phyloP scores from a whole-genome alignment of 2,113 vertebrate genomes.

The Corydoras sp. region DNA sequence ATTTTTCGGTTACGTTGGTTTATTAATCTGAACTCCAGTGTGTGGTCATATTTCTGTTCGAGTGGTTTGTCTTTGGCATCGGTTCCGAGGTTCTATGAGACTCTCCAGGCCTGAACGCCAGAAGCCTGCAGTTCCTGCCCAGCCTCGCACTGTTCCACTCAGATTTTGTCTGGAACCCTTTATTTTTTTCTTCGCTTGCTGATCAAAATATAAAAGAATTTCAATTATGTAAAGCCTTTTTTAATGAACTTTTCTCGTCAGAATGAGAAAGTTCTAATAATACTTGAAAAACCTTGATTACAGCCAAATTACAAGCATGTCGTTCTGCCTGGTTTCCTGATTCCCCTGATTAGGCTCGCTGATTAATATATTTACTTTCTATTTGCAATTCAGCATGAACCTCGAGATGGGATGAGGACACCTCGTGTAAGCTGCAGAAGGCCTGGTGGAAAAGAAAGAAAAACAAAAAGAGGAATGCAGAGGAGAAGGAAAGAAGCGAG shows the following conservation, averaged over 20 bases:
- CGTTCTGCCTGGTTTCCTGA: slow-evolving; percentile 6
- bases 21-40: not conserved
- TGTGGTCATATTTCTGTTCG: slow-evolving; percentile 27
- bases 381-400: slow-evolving; percentile 27
- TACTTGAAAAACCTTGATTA: slow-evolving; percentile 23
- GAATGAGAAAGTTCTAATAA: slow-evolving; percentile 30
- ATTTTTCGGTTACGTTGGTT: not conserved
- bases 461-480: not conserved
- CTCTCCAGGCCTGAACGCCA: slow-evolving; percentile 32
- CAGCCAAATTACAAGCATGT: slow-evolving; percentile 12
- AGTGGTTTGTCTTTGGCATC: slow-evolving; percentile 29
- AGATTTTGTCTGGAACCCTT: slow-evolving; percentile 18
- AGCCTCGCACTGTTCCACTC: slow-evolving; percentile 1
- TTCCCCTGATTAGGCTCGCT: slow-evolving; percentile 25
- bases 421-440: not conserved
- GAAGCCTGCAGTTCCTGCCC: slow-evolving; percentile 26
- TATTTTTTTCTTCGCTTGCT: slow-evolving; percentile 27
- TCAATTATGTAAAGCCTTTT: not conserved
- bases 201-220: slow-evolving; percentile 18
- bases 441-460: not conserved
- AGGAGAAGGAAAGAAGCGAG: not conserved
- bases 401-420: slow-evolving; percentile 12
- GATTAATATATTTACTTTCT: slow-evolving; percentile 37
- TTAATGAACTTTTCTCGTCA: not conserved
- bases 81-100: slow-evolving; percentile 27